These are phyloP conservation scores for Pentalonia nigronervosa DNA, from an alignment of 1,140 invertebrate species.

Conservation along the genomic window DNA sequence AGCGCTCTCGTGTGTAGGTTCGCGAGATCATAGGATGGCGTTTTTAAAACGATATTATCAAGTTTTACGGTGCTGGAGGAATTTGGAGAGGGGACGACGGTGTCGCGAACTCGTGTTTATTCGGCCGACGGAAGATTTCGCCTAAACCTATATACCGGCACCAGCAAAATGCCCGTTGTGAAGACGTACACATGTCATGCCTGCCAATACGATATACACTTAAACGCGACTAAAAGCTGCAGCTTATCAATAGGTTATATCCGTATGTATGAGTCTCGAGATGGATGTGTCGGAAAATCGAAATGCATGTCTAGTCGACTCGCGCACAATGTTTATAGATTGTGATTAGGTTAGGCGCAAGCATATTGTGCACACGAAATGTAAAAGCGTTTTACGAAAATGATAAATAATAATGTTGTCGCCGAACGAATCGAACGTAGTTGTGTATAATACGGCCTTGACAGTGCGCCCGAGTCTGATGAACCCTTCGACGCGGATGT, in stretches of 20 bases:
- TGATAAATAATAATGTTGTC: background rate
- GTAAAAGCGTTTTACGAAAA: background rate
- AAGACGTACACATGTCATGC: too few species aligned
- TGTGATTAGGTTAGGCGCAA: background rate
- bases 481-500: background rate
- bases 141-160: background rate
- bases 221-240: background rate
- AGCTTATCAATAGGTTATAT: background rate
- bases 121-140: background rate
- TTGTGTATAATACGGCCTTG: background rate
- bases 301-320: background rate
- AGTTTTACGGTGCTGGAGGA: background rate
- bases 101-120: background rate
- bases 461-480: background rate
- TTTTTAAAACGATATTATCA: too few species aligned
- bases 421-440: background rate
- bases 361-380: too few species aligned
- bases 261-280: background rate
- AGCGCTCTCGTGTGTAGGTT: too few species aligned
- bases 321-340: background rate
- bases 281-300: too few species aligned
- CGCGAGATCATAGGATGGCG: accelerated
- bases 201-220: too few species aligned
- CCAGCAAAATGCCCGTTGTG: background rate
- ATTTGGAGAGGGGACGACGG: background rate